A percentile compares a stretch with the other conserved stretches of the same genome.
Conservation (phyloP, 2,888 invertebrate genomes). For the Anticlea derivata region DNA sequence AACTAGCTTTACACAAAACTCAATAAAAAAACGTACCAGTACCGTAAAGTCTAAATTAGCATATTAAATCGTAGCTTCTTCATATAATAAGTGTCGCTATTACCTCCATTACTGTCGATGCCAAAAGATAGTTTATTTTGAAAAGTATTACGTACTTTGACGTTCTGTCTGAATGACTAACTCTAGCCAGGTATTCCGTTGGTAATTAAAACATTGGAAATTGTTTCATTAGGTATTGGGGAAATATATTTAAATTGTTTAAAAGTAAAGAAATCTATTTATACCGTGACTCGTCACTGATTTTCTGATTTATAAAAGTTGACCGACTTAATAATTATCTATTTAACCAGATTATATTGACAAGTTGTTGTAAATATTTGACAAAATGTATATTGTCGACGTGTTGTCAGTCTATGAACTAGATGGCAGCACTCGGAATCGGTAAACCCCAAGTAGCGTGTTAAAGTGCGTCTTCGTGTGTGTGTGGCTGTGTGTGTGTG, state of each 20-base stretch:
- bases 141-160: conserved; percentile 12
- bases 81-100: conserved; percentile 19
- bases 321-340: conserved; percentile 9
- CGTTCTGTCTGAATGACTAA: conserved; percentile 13
- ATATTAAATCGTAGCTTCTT: conserved; percentile 11
- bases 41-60: conserved; percentile 8
- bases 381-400: conserved; percentile 13
- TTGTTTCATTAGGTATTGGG: background rate
- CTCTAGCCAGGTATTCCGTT: conserved; percentile 1
- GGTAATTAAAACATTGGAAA: background rate
- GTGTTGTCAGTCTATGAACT: conserved; percentile 26
- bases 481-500: conserved; percentile 36
- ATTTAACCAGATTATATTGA: conserved; percentile 29
- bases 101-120: conserved; percentile 26
- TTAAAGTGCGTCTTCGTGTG: conserved; percentile 30
- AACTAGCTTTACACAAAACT: no score
- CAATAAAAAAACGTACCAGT: conserved; percentile 6
- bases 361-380: conserved; percentile 39
- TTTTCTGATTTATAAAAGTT: conserved; percentile 19
- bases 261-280: conserved; percentile 20
- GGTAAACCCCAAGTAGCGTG: conserved; percentile 67
- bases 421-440: conserved; percentile 39
- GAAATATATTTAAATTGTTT: conserved; percentile 15
- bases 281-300: conserved; percentile 19
- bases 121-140: conserved; percentile 25